Evolutionary conservation across 2,113 vertebrate genomes (phyloP), one percentile per base, ranked within the genome.

Genomic region (Archilochus colubris): DNA sequence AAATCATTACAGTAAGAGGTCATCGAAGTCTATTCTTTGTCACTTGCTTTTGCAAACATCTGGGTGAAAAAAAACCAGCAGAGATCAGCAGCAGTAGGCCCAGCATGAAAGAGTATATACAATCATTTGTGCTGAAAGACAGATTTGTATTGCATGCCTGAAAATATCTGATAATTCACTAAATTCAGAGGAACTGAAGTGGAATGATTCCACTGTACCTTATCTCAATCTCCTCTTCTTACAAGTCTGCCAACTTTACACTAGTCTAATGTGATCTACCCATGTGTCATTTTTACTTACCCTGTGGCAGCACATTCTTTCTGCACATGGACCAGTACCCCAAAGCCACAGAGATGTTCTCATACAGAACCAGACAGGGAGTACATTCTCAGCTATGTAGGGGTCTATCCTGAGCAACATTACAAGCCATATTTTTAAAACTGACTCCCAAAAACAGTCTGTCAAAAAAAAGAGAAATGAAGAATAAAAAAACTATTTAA

Each of bases 341-440:
- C 69, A 64, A 27, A 61, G 27, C 33, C 31, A 19, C 28, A 38
- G 38, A 4, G 33, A 8, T 63, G 5, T 62, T 70, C 38, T 16
- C 27, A 66, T 24, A 40, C 10, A 64, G 38, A 70, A 46, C 12
- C 33, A 89, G 30, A 46, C 5, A 21, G 16, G 17, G 30, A 73
- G 25, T 7, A 61, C 3, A 15, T 48, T 68, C 66, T 54, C 51
- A 64, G 25, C 30, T 55, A 14, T 0, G 2, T 30, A 53, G 31
- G 40, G 16, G 18, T 66, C 85, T 67, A 30, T 72, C 51, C 88
- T 85, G 59, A 89, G 58, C 10, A 46, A 68, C n/a, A 57, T 44
- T 78, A 89, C 30, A 76, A 73, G 33, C 14, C 80, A 7, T 30
- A 46, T 83, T 92, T 96, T 82, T 64, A 94, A 96, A 95, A 89